Percentiles rank a stretch among this genome's conserved stretches.
phyloP scores from a whole-genome alignment of 1,140 invertebrate genomes.

The Sinonovacula constricta region DNA sequence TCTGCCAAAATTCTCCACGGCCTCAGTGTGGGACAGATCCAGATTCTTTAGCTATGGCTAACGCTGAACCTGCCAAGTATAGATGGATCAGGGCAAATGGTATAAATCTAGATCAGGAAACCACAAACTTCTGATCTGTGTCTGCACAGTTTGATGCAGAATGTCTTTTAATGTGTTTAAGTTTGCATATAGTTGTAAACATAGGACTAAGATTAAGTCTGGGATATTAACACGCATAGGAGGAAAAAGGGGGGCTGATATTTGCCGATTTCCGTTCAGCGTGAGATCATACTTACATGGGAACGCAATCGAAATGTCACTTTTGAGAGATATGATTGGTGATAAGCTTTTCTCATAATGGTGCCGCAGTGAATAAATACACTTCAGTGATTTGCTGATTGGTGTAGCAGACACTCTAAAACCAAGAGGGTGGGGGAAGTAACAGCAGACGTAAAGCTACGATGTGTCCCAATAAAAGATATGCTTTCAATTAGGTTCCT shows the following conservation, averaged over 20 bases:
- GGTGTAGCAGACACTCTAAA: constrained; percentile 35
- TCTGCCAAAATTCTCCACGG: constrained; percentile 40
- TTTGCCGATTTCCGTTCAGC: constrained; percentile 46
- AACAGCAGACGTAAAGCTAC: constrained; percentile 32
- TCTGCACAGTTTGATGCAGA: too few species aligned
- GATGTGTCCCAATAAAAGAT: constrained; percentile 43
- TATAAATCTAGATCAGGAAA: background rate
- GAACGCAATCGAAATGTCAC: constrained; percentile 46
- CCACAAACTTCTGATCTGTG: too few species aligned
- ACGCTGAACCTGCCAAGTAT: too few species aligned
- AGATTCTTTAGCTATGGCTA: too few species aligned
- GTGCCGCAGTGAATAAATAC: constrained; percentile 43
- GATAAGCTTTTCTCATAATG: constrained; percentile 46
- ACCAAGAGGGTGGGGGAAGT: too few species aligned
- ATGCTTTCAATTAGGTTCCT: constrained; percentile 51
- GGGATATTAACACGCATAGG: too few species aligned
- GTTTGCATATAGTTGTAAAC: too few species aligned
- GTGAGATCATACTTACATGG: constrained; percentile 40
- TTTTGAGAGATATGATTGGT: constrained; percentile 44
- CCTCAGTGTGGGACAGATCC: too few species aligned
- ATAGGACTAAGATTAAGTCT: too few species aligned
- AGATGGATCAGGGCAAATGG: too few species aligned
- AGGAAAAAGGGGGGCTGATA: constrained; percentile 17
- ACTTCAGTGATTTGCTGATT: constrained; percentile 49
- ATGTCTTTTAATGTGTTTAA: too few species aligned